Base-by-base conservation (phyloP, 2,797 vertebrate species). In the Danionella dracula region DNA sequence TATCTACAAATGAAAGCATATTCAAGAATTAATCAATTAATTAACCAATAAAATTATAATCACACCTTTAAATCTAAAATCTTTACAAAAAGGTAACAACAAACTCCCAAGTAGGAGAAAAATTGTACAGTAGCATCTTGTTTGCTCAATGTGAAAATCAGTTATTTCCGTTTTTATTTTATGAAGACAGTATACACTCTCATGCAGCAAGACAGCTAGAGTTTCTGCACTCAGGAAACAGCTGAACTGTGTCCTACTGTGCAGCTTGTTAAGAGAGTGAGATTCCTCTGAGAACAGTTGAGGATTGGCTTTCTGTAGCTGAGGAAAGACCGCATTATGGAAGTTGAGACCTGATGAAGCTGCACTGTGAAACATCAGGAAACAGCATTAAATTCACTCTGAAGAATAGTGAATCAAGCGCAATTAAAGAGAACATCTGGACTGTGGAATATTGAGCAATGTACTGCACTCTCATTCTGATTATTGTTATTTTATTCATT, bases 331-430 rank as follows among this genome's bases (percentile, higher is more conserved):
- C 38, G 19, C 20, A 37, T 56, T 66, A 38, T 66, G 63, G 63
- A 66, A 66, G 51, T 51, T 29, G 63, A 66, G 63, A 66, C 34
- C 11, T 1, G 53, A 48, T 57, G 41, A 66, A 56, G 63, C 63
- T 38, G 53, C 15, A 10, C 34, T 48, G 42, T 6, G 42, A 48
- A 48, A 54, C 42, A 42, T 57, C 11, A 1, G 60, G 58, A 21
- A 31, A 56, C 42, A 56, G 11, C n/a, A 41, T 59, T 49, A 59
- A 55, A 55, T 23, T 41, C 23, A 34, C 56, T 56, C 35, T 42
- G 48, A 41, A 70, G 40, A 8, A 41, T 46, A 15, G 41, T 19
- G 55, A 65, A 65, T 29, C 53, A 19, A 29, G 21, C 32, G 11
- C 61, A 44, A 65, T 65, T 65, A 45, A 9, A 13, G 15, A 44